Base-by-base conservation (phyloP, 1,140 invertebrate genomes). In the Brachionus rotundiformis region DNA sequence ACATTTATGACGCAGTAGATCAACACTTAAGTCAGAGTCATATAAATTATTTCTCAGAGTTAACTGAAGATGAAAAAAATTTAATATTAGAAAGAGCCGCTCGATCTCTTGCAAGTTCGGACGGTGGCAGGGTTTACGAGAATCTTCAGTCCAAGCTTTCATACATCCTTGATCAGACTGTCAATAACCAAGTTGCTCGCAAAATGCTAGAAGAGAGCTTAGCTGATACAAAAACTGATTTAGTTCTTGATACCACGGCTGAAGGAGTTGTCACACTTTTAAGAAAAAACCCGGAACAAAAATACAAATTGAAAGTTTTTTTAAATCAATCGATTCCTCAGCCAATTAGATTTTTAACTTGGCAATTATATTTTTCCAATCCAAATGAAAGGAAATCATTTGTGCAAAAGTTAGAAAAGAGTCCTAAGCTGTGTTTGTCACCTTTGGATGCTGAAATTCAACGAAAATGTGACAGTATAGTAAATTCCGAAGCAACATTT, bases 1-100 rank as follows among this genome's bases (percentile, higher is more conserved):
- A 81, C 16, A 81, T 81, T 65, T 81, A 81, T 41, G 79, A 81
- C 11, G 79, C 63, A 27, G 79, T 81, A 16, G 79, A 81, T 49
- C 79, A 81, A 49, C 79, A 81, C 39, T 81, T 81, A 31, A 36
- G 54, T 10, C 79, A 81, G 49, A 81, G 59, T 49, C 79, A 81
- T 81, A 39, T 81, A 8, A 19, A 6, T 4, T 81, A 81, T 27
- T 81, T 81, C 33, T 59, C 79, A 36, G 79, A 81, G 10, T 31
- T 81, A 25, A 39, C 54, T 16, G 79, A 65, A 19, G 54, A 47
- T 29, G 79, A 81, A 68, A 81, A 81, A 81, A 81, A 39, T 65
- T 54, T 81, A 29, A 16, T 81, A 4, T 31, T 81, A 11, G 79
- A 81, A 49, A 31, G 79, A 44, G 79, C 79, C n/a, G 79, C 79